Conservation (phyloP, 2,113 vertebrate species). For the Tenebrosternarchus preto region DNA sequence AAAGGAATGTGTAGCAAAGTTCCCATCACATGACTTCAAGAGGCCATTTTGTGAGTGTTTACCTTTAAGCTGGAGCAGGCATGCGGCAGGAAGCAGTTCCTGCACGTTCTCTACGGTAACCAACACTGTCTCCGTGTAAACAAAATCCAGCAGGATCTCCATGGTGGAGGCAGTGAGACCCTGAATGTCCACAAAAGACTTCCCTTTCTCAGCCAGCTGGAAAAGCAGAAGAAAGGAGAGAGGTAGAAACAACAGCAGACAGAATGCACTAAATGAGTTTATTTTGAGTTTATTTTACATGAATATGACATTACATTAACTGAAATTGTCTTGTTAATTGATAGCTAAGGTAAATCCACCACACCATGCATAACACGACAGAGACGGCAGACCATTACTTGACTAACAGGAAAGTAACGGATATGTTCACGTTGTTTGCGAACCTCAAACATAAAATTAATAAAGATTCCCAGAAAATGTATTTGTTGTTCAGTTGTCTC, state of each 20-base stretch:
- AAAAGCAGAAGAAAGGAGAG: slow-evolving; percentile 27
- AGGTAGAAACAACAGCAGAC: background rate
- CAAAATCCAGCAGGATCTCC: slow-evolving; percentile 98
- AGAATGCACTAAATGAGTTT: background rate
- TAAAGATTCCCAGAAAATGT: too few species aligned
- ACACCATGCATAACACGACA: too few species aligned
- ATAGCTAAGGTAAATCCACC: too few species aligned
- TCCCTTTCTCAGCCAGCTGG: slow-evolving; percentile 96
- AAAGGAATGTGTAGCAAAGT: background rate
- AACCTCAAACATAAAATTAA: too few species aligned
- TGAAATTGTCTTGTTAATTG: too few species aligned
- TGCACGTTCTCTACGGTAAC: slow-evolving; percentile 98
- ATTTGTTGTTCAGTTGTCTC: too few species aligned
- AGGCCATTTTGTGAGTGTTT: slow-evolving; percentile 45
- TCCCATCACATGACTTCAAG: slow-evolving; percentile 22
- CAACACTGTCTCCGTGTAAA: slow-evolving; percentile 96
- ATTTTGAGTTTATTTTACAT: background rate
- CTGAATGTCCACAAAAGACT: slow-evolving; percentile 97
- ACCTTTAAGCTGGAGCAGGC: slow-evolving; percentile 98
- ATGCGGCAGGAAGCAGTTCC: slow-evolving; percentile 93
- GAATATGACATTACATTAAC: background rate
- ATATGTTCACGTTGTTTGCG: too few species aligned
- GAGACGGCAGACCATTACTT: too few species aligned
- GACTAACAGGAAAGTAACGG: too few species aligned
- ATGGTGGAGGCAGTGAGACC: slow-evolving; percentile 96